Evolutionary conservation across 2,797 vertebrate species (phyloP), one percentile per base, ranked within the genome.

Genomic region (Masticophis lateralis): DNA sequence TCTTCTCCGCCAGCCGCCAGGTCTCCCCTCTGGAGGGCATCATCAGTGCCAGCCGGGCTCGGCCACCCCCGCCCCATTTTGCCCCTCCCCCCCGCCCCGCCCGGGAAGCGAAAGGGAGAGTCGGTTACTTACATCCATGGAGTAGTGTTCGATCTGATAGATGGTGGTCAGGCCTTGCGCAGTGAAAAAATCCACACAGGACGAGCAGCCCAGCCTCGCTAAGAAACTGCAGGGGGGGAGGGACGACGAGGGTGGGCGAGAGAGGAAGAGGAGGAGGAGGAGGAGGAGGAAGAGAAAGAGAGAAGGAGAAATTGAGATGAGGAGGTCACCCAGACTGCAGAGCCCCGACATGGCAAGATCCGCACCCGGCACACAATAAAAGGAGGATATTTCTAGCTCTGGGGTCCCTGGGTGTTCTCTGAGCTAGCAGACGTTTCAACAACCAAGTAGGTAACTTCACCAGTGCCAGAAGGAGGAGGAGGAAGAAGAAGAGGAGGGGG

Each of bases 131-230:
- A 99, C 99, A 99, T 99, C 99, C 98, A 99, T 98, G 98, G 98
- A 99, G 98, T 99, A 99, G 98, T 99, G 99, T 98, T 99, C 99
- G 98, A 99, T 99, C 98, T 99, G 99, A 99, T 99, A 99, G 98
- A 99, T 99, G 98, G 98, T 99, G 98, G 97, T 99, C 98, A 99
- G 98, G 97, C 99, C 99, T 97, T 99, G 99, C 98, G 99, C 99
- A 98, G 99, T 99, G 98, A 99, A 99, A 99, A 99, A 99, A 98
- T 99, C 99, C 98, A 99, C 96, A 98, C 99, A 99, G 98, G 99
- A 99, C 97, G 99, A 98, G 97, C 99, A 99, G 98, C 99, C 99
- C 98, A 99, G 98, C 98, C 99, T 99, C 95, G 99, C 98, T 97
- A 99, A 99, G 98, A 99, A 99, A 98, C 99, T 99, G 98, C 94